Percentiles rank a stretch among this genome's conserved stretches.
Conservation (phyloP, 2,113 vertebrate genomes). For the Terrapene triunguis region DNA sequence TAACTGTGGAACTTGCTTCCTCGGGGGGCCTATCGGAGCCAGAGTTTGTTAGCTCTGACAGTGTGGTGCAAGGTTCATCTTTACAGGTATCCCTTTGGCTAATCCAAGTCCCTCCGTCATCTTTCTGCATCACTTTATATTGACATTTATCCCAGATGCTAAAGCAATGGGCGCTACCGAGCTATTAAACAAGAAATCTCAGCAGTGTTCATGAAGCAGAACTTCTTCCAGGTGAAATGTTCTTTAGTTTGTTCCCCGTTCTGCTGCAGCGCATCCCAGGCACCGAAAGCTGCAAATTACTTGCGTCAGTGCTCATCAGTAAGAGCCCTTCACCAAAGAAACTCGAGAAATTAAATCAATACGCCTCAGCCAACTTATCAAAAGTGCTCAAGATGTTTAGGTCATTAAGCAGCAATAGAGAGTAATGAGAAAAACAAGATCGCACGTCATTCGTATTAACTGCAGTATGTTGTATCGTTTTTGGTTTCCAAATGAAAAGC, state of each 20-base stretch:
- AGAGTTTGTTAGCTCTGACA: background rate
- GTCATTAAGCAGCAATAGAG: slow-evolving; percentile 50
- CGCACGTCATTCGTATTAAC: background rate
- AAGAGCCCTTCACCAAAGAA: slow-evolving; percentile 46
- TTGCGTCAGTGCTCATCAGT: slow-evolving; percentile 18
- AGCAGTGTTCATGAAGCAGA: background rate
- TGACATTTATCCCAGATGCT: background rate
- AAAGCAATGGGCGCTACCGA: background rate
- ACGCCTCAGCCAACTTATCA: slow-evolving; percentile 49
- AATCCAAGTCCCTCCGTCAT: background rate
- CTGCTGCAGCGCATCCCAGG: background rate
- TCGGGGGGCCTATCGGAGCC: background rate
- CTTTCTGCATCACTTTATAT: background rate
- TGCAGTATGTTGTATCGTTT: background rate
- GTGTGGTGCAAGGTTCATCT: background rate
- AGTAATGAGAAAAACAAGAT: slow-evolving; percentile 5
- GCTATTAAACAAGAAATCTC: background rate
- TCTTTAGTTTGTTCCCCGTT: background rate
- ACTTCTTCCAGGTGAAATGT: accelerated
- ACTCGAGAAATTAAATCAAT: slow-evolving; percentile 20
- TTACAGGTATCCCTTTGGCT: background rate
- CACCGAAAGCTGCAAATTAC: background rate
- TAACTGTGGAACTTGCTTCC: background rate
- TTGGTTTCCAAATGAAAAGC: background rate
- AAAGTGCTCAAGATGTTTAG: slow-evolving; percentile 45